Conservation (phyloP, 1,140 invertebrate genomes). For the Drosophila parvula region DNA sequence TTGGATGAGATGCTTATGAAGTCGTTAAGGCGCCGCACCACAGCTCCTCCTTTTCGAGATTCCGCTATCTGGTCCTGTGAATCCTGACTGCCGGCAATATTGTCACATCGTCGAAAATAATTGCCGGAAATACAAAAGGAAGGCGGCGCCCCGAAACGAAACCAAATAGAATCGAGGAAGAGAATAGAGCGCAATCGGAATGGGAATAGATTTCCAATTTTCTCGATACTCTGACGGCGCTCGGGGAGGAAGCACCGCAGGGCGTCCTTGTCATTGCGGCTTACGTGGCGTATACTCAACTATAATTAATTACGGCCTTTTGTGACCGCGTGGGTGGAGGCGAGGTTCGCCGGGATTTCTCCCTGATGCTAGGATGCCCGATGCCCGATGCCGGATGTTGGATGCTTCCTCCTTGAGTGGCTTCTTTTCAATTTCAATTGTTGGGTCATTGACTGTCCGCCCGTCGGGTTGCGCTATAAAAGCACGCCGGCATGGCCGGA, state of each 20-base stretch:
- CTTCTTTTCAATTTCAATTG: conserved; percentile 76
- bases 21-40: conserved; percentile 51
- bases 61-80: conserved; percentile 5
- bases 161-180: conserved; percentile 62
- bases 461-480: conserved; percentile 51
- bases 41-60: background rate
- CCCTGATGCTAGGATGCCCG: background rate
- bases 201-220: conserved; percentile 76
- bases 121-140: conserved; percentile 81
- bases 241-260: conserved; percentile 65
- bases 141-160: conserved; percentile 57
- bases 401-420: conserved; percentile 58
- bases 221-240: conserved; percentile 26
- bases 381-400: conserved; percentile 1
- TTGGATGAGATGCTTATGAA: conserved; percentile 70
- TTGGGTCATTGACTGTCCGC: conserved; percentile 63
- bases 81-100: conserved; percentile 59
- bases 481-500: conserved; percentile 16
- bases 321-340: conserved; percentile 18
- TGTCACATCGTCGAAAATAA: conserved; percentile 80
- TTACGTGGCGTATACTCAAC: conserved; percentile 68
- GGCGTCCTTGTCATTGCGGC: conserved; percentile 49
- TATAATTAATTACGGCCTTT: conserved; percentile 73
- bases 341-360: conserved; percentile 9
- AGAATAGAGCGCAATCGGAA: conserved; percentile 25